Base-by-base conservation (phyloP, 2,888 invertebrate species). In the Chironomus riparius region DNA sequence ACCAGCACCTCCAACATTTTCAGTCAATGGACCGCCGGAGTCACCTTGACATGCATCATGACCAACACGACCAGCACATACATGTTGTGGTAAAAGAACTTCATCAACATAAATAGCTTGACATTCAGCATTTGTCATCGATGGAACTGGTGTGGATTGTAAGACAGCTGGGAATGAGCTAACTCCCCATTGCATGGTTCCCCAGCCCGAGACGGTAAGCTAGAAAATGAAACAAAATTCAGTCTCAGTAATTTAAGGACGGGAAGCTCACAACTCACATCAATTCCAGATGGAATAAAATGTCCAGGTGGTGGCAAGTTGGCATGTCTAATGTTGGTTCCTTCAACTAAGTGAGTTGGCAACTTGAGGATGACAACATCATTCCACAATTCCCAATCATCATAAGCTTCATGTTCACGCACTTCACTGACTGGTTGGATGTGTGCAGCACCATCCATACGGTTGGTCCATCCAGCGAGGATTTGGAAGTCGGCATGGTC, bases 41-140 rank as follows among this genome's bases (percentile, higher is more conserved):
- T 65, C 65, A 5, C 74, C 74, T 74, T 74, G 74, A 47, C 74
- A 74, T 12, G 74, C 74, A 62, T 74, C 74, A 21, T n/a, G 48
- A 12, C 74, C 74, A 22, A 13, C n/a, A n/a, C n/a, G 47, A 4
- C 74, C 74, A 47, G 74, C 61, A 47, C 74, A 74, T 2, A 74
- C 12, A 24, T 74, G 47, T n/a, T 38, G 18, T 15, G 38, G 13
- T 1, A 56, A 56, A 4, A 74, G 68, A 13, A 48, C 15, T 68
- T 74, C 68, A 3, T 68, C 15, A 12, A n/a, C 3, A 48, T 74
- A 74, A 12, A 74, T 47, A 13, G 3, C 62, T 13, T 21, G 21
- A 15, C 74, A 74, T 13, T 18, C 48, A n/a, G 47, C 22, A 22
- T 74, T 47, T 12, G 68, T 47, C 47, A 47, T 13, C 5, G 22